Percentiles rank a stretch among this genome's conserved stretches.
Conservation (phyloP, 2,797 vertebrate species). For the Loriculus beryllinus region DNA sequence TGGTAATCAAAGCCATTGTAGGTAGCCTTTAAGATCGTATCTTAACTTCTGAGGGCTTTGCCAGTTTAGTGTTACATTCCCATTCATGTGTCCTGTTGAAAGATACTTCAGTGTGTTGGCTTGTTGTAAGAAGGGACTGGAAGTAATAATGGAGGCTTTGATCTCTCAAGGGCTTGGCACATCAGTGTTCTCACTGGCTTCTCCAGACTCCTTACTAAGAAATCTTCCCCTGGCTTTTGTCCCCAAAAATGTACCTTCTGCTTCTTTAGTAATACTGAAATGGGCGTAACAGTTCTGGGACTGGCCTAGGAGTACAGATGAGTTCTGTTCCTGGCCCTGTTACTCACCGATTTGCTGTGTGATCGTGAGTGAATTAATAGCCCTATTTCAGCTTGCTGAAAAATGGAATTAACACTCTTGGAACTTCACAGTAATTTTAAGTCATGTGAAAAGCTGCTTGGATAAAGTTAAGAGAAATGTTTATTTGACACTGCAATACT, state of each 20-base stretch:
- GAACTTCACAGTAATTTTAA: neutral
- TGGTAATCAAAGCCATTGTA: neutral
- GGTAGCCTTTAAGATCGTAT: neutral
- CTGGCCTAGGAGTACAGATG: neutral
- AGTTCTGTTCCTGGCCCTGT: neutral
- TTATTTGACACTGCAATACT: neutral
- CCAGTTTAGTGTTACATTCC: neutral
- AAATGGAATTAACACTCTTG: neutral
- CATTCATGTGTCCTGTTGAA: neutral
- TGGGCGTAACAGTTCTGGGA: neutral
- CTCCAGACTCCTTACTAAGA: neutral
- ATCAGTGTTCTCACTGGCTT: neutral
- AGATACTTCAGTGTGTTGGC: neutral
- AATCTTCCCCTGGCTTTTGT: neutral
- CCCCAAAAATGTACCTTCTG: neutral
- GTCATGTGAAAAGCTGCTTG: neutral
- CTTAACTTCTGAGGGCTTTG: neutral
- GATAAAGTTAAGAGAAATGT: neutral
- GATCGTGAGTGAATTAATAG: neutral
- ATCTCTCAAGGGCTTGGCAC: neutral
- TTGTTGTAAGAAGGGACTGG: neutral
- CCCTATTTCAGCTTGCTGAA: neutral
- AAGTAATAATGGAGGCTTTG: neutral
- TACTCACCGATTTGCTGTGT: neutral
- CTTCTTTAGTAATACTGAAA: neutral